Evolutionary conservation across 2,113 vertebrate genomes (phyloP).

Genomic region (Phylloscopus whistleri): DNA sequence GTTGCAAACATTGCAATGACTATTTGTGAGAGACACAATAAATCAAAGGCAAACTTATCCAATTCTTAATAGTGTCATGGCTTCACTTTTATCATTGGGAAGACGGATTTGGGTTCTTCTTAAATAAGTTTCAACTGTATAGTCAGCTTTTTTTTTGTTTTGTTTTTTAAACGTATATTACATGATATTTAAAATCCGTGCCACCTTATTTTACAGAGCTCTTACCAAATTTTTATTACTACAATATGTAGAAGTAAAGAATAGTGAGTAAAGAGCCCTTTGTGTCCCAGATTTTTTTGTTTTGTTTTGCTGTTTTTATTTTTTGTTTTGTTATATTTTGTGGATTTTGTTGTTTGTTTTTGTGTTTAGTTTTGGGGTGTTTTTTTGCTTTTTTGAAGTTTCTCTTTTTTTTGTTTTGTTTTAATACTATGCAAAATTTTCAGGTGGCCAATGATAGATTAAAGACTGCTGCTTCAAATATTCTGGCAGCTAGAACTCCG

Average conservation of each 20-base stretch:
- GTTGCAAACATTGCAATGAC: neutral
- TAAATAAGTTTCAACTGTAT: neutral
- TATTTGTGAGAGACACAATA: neutral
- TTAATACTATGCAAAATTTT: neutral
- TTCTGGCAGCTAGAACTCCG: neutral
- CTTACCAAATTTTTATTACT: neutral
- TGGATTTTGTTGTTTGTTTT: neutral
- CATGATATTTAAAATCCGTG: neutral
- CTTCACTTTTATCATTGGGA: neutral
- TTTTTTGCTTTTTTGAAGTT: neutral
- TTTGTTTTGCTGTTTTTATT: neutral
- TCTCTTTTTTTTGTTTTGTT: neutral
- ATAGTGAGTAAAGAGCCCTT: neutral
- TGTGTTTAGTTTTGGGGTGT: neutral
- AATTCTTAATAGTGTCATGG: neutral
- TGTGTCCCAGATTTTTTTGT: neutral
- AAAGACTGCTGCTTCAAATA: neutral
- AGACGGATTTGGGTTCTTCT: neutral
- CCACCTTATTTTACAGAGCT: neutral
- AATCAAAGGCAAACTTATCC: neutral
- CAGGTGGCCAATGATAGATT: neutral
- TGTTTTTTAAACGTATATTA: fast-evolving
- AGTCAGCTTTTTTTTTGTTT: neutral
- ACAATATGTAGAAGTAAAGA: neutral
- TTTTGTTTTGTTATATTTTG: neutral